Conservation (phyloP, 23 tunicate genomes). For the Pegea sp. region DNA sequence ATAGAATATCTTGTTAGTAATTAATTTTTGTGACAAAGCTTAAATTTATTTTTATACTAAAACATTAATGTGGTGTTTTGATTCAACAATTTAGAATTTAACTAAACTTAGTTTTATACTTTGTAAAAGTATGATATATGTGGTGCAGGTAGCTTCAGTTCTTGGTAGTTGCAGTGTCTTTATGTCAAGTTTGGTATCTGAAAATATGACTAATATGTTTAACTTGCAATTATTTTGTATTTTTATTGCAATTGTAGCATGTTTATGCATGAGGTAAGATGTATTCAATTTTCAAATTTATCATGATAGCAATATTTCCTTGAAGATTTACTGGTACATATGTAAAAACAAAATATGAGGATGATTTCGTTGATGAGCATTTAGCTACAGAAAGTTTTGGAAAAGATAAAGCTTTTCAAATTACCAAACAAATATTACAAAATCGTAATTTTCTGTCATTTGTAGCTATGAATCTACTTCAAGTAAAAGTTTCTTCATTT, state of each 20-base stretch:
- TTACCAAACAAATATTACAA: slow-evolving; percentile 33
- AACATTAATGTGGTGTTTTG: too few relatives aligned
- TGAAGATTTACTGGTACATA: slow-evolving; percentile 16
- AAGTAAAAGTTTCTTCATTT: slow-evolving; percentile 20
- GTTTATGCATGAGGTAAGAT: slow-evolving; percentile 50
- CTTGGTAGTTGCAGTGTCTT: slow-evolving; percentile 58
- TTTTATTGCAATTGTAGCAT: slow-evolving; percentile 30
- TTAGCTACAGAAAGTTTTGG: slow-evolving; percentile 1
- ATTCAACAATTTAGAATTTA: neutral
- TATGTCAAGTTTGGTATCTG: slow-evolving; percentile 47
- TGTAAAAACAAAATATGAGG: slow-evolving; percentile 23
- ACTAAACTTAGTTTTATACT: neutral
- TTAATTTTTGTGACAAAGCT: too few relatives aligned
- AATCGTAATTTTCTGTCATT: slow-evolving; percentile 57
- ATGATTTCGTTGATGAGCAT: neutral
- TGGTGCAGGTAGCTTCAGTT: slow-evolving; percentile 23
- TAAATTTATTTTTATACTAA: too few relatives aligned
- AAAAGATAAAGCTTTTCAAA: slow-evolving; percentile 12
- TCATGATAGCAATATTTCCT: neutral
- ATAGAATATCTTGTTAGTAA: too few relatives aligned
- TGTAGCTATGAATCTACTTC: slow-evolving; percentile 68
- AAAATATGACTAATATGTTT: slow-evolving; percentile 41
- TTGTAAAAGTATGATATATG: neutral
- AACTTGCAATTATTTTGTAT: slow-evolving; percentile 58
- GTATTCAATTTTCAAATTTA: neutral